These are phyloP conservation scores for Dicentrarchus labrax DNA, from an alignment of 2,113 vertebrate genomes.

Conservation along the genomic window DNA sequence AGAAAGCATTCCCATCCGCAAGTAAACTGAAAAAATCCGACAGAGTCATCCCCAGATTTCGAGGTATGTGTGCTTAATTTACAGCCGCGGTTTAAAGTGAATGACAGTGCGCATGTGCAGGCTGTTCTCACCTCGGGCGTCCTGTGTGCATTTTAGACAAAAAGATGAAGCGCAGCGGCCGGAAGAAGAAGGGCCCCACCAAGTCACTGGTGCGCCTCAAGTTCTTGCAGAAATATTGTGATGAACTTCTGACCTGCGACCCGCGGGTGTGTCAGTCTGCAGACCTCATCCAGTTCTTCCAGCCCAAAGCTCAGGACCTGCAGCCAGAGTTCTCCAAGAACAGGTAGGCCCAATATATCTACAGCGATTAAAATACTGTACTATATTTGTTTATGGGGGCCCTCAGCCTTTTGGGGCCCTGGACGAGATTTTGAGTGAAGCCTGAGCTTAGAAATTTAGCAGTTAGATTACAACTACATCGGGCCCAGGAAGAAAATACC, in stretches of 20 bases:
- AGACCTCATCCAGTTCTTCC: slow-evolving; percentile 86
- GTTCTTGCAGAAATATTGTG: slow-evolving; percentile 87
- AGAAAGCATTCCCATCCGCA: slow-evolving; percentile 85
- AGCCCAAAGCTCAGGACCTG: slow-evolving; percentile 86
- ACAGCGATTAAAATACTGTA: not conserved
- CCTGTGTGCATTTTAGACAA: slow-evolving; percentile 52
- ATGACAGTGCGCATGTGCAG: accelerated
- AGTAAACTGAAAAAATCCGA: slow-evolving; percentile 80
- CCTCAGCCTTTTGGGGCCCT: no score
- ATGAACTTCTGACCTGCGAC: slow-evolving; percentile 78
- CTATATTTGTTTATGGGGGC: no score
- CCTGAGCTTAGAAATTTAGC: no score
- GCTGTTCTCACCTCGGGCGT: not conserved
- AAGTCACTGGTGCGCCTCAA: slow-evolving; percentile 79
- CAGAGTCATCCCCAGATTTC: slow-evolving; percentile 81
- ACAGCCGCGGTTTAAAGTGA: not conserved
- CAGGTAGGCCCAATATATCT: slow-evolving; percentile 81
- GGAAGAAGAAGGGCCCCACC: slow-evolving; percentile 38
- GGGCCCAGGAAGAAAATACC: not conserved
- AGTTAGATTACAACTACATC: not conserved
- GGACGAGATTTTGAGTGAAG: no score
- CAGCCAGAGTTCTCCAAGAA: slow-evolving; percentile 86
- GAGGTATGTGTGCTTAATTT: slow-evolving; percentile 48
- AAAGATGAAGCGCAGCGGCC: not conserved
- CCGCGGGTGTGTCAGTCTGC: slow-evolving; percentile 76